Evolutionary conservation across 2,888 invertebrate genomes (phyloP).

Genomic region (Leptopterna dolabrata): DNA sequence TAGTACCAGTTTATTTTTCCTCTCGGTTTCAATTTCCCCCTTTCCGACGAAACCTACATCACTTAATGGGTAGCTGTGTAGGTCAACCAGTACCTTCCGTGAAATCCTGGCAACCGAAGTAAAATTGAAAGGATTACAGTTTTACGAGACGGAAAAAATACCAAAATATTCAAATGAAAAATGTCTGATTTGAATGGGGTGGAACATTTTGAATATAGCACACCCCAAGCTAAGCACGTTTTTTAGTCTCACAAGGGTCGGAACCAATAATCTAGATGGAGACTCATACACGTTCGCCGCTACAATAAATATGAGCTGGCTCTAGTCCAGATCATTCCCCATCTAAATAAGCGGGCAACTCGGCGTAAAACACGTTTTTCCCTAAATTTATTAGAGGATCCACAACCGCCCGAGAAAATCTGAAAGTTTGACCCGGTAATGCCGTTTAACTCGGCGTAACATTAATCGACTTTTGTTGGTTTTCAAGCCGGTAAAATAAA

Average conservation of each 20-base stretch:
- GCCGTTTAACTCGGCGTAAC: neutral
- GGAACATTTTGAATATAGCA: neutral
- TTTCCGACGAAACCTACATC: too few species aligned
- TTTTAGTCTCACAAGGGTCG: constrained; percentile 42
- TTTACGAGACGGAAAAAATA: neutral
- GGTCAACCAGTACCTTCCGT: too few species aligned
- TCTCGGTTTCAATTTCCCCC: too few species aligned
- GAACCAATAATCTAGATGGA: constrained; percentile 51
- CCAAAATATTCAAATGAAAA: neutral
- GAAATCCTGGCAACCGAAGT: neutral
- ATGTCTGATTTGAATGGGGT: neutral
- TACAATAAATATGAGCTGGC: constrained; percentile 41
- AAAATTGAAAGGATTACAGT: neutral
- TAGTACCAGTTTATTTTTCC: too few species aligned
- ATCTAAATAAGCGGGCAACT: constrained; percentile 42
- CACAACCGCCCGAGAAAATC: neutral
- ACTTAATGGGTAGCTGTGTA: too few species aligned
- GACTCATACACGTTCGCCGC: constrained; percentile 40
- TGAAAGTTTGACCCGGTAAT: neutral
- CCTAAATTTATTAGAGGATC: neutral
- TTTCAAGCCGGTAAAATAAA: too few species aligned
- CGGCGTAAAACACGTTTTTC: constrained; percentile 38
- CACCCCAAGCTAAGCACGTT: constrained; percentile 14
- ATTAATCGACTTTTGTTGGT: neutral
- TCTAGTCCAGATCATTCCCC: constrained; percentile 34